These are phyloP conservation scores for Adelphocoris suturalis DNA, from an alignment of 2,888 invertebrate species.

Conservation along the genomic window DNA sequence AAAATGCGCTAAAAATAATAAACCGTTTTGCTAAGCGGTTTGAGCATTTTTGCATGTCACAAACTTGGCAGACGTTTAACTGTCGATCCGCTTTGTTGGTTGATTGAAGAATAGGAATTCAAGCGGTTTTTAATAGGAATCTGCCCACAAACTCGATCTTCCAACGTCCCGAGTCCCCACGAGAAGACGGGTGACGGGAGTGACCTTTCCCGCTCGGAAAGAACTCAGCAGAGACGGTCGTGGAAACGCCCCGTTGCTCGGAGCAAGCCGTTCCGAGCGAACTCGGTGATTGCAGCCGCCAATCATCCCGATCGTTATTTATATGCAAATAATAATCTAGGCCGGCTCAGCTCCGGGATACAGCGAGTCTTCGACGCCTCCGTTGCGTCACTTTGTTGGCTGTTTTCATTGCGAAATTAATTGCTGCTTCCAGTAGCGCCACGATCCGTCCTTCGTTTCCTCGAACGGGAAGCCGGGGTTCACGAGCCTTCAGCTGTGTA, in stretches of 20 bases:
- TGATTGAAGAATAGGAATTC: neutral
- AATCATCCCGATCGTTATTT: slow-evolving; percentile 65
- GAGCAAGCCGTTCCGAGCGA: neutral
- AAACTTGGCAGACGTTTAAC: too few relatives aligned
- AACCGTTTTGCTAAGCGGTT: too few relatives aligned
- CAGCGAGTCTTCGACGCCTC: neutral
- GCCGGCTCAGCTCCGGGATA: neutral
- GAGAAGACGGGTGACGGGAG: slow-evolving; percentile 16
- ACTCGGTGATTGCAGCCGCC: slow-evolving; percentile 59
- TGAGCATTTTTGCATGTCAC: too few relatives aligned
- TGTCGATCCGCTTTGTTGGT: too few relatives aligned
- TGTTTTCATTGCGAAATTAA: slow-evolving; percentile 45
- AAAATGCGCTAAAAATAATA: too few relatives aligned
- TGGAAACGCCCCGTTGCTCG: slow-evolving; percentile 29
- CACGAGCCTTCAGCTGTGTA: neutral
- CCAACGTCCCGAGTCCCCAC: neutral
- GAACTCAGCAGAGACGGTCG: neutral
- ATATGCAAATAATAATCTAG: slow-evolving; percentile 65
- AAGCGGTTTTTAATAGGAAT: slow-evolving; percentile 2
- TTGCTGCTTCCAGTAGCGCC: slow-evolving; percentile 46
- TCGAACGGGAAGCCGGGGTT: neutral
- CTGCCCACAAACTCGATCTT: slow-evolving; percentile 40
- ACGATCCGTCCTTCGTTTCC: slow-evolving; percentile 11
- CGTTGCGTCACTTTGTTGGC: neutral
- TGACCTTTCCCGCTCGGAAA: slow-evolving; percentile 24